Percentiles rank a stretch among this genome's conserved stretches.
phyloP scores from a whole-genome alignment of 2,888 invertebrate species.

The Clepsis dumicolana region DNA sequence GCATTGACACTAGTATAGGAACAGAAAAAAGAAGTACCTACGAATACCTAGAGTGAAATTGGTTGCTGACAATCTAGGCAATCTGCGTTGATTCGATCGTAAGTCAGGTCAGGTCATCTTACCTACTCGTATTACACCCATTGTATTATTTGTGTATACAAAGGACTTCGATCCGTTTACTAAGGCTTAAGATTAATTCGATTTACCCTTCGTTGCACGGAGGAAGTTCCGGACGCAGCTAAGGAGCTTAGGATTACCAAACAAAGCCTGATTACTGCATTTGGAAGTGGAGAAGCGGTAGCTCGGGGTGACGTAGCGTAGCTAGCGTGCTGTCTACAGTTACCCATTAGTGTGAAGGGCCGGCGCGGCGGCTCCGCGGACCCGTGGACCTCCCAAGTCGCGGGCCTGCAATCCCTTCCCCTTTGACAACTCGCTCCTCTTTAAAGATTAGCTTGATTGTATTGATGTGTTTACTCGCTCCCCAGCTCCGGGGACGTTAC shows the following conservation, averaged over 20 bases:
- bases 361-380: slow-evolving; percentile 58
- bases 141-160: slow-evolving; percentile 14
- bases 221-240: slow-evolving; percentile 40
- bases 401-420: slow-evolving; percentile 48
- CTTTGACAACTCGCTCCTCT: slow-evolving; percentile 65
- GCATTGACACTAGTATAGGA: too few relatives aligned
- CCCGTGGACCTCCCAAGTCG: slow-evolving; percentile 78
- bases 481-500: slow-evolving; percentile 46
- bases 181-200: slow-evolving; percentile 13
- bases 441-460: slow-evolving; percentile 66
- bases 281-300: slow-evolving; percentile 53
- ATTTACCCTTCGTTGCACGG: slow-evolving; percentile 14
- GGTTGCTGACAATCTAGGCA: neutral
- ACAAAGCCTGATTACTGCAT: slow-evolving; percentile 47
- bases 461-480: slow-evolving; percentile 48
- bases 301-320: slow-evolving; percentile 53
- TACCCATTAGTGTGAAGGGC: slow-evolving; percentile 71
- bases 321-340: slow-evolving; percentile 55
- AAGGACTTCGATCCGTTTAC: slow-evolving; percentile 13
- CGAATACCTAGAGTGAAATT: too few relatives aligned
- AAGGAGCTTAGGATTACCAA: slow-evolving; percentile 34
- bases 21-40: too few relatives aligned
- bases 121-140: neutral
- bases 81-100: neutral
- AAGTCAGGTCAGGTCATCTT: neutral